Conservation (phyloP, 2,113 vertebrate species). For the Crypturellus undulatus region DNA sequence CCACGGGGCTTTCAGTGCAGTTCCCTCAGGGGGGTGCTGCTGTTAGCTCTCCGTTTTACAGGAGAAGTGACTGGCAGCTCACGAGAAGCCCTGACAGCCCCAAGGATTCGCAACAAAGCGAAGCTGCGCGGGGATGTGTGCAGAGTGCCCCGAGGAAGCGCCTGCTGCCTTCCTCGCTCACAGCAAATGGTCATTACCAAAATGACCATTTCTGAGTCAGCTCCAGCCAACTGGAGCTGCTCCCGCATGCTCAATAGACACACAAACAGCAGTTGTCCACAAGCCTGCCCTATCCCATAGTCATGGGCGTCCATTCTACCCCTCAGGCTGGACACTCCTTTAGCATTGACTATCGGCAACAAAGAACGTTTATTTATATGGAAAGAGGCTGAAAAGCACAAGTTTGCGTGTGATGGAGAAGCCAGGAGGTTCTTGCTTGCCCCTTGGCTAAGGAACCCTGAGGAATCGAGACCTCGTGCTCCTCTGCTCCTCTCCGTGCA, state of each 20-base stretch:
- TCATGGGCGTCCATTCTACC: accelerated
- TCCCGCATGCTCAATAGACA: accelerated
- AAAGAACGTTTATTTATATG: neutral
- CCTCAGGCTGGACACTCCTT: accelerated
- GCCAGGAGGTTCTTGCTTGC: neutral
- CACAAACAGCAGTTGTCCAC: neutral
- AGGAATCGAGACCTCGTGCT: neutral
- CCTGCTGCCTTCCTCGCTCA: neutral
- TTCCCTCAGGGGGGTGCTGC: neutral
- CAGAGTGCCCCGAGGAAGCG: neutral
- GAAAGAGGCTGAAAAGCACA: neutral
- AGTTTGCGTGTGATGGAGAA: neutral
- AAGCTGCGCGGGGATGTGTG: neutral
- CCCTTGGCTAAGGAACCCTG: neutral
- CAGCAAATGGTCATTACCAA: neutral
- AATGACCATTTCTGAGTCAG: neutral
- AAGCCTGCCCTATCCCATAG: neutral
- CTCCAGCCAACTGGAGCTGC: neutral
- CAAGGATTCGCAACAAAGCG: neutral
- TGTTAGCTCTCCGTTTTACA: neutral
- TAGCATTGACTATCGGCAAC: neutral
- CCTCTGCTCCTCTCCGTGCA: neutral
- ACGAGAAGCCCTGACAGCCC: neutral
- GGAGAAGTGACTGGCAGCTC: neutral
- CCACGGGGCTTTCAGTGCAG: neutral